Percentiles rank a stretch among this genome's conserved stretches.
Conservation (phyloP, 2,797 vertebrate genomes). For the Craterocephalus amniculus region DNA sequence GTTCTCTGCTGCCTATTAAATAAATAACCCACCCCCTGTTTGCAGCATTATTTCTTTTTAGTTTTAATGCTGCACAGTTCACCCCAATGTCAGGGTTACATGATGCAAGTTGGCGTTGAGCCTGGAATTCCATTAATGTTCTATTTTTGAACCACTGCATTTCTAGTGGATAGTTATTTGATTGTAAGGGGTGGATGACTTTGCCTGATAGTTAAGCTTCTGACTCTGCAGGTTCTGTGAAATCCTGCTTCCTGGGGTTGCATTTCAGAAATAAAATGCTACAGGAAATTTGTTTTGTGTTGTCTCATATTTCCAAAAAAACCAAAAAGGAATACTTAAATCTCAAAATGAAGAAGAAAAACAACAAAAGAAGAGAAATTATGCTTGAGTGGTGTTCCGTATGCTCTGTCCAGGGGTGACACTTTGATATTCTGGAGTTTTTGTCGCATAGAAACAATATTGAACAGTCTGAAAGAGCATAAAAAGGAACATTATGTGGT, state of each 20-base stretch:
- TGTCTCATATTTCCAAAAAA: neutral
- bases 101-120: slow-evolving; percentile 19
- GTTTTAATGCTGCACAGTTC: slow-evolving; percentile 2
- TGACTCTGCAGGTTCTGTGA: slow-evolving; percentile 7
- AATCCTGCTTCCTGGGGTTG: slow-evolving; percentile 16
- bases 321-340: neutral
- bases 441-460: neutral
- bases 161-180: slow-evolving; percentile 42
- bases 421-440: neutral
- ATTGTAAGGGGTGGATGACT: slow-evolving; percentile 25
- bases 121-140: slow-evolving; percentile 46
- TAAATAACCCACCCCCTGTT: neutral
- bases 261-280: slow-evolving; percentile 27
- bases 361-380: neutral
- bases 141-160: slow-evolving; percentile 37
- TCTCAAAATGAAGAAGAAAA: slow-evolving; percentile 2
- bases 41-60: slow-evolving; percentile 1
- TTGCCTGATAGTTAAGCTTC: slow-evolving; percentile 32
- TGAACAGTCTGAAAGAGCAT: neutral
- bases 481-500: neutral
- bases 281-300: slow-evolving; percentile 5
- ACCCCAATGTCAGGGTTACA: slow-evolving; percentile 12
- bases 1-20: neutral
- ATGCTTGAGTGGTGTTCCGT: neutral
- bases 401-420: neutral